A percentile compares a stretch with the other conserved stretches of the same genome.
Conservation (phyloP, 2,113 vertebrate genomes). For the Taxidea taxus region DNA sequence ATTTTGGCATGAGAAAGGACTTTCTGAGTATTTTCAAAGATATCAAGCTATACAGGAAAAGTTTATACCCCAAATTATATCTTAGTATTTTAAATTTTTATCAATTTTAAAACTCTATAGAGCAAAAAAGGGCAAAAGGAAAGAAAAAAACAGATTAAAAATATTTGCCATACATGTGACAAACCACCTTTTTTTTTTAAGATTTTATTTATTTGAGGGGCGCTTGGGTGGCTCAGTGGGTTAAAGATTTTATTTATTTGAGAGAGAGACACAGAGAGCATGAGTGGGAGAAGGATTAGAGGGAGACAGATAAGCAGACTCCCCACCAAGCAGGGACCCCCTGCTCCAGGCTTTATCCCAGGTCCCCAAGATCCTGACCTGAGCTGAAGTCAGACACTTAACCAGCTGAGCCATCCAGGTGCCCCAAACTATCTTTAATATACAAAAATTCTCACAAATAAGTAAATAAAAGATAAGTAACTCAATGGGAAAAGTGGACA, state of each 20-base stretch:
- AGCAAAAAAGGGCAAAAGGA: not conserved
- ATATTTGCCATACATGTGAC: not conserved
- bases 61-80: not conserved
- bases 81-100: not conserved
- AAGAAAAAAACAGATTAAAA: not conserved
- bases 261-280: not conserved
- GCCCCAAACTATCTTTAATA: not conserved
- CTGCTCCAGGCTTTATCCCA: not conserved
- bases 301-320: not conserved
- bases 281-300: not conserved
- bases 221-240: too few species aligned
- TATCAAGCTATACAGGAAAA: not conserved
- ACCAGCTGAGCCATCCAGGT: not conserved
- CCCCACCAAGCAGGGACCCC: not conserved
- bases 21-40: constrained; percentile 12
- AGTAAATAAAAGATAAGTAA: not conserved
- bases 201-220: not conserved
- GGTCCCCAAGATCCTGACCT: not conserved
- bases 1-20: not conserved
- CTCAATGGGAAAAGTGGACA: not conserved
- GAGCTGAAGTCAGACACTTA: not conserved
- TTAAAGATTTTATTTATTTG: not conserved
- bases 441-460: not conserved
- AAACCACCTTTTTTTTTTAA: not conserved
- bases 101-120: not conserved